Conservation (phyloP, 30 jellyfish, hydroid and myxozoan species). For the Pseudorhiza aurosa region DNA sequence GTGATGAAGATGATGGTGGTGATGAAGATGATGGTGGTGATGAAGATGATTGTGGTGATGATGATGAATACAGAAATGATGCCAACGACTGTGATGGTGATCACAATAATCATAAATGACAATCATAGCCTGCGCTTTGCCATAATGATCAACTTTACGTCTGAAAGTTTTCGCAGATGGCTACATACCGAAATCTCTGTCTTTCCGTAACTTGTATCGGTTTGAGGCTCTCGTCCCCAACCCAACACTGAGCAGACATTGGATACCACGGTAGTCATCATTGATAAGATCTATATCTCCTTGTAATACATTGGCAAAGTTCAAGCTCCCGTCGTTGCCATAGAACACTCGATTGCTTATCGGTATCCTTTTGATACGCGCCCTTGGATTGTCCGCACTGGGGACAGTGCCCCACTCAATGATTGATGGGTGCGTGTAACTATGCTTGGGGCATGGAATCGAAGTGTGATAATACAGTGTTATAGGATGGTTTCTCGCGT, state of each 20-base stretch:
- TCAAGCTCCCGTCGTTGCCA: constrained; percentile 39
- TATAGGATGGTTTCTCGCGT: constrained; percentile 38
- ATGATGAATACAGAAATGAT: not conserved
- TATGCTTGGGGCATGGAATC: constrained; percentile 54
- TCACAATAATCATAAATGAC: too few relatives aligned
- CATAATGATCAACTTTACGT: not conserved
- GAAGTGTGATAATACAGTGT: constrained; percentile 20
- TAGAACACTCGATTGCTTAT: constrained; percentile 63
- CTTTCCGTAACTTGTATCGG: constrained; percentile 32
- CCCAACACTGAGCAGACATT: constrained; percentile 54
- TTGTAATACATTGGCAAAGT: constrained; percentile 55
- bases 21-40: not conserved
- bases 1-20: not conserved
- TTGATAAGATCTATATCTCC: constrained; percentile 43
- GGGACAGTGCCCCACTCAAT: constrained; percentile 76
- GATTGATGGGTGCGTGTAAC: constrained; percentile 55
- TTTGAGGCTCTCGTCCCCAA: constrained; percentile 50
- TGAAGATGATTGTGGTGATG: not conserved
- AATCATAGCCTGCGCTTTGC: not conserved
- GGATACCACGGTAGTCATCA: constrained; percentile 66
- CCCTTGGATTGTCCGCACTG: constrained; percentile 24
- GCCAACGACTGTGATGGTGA: not conserved
- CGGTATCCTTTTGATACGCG: constrained; percentile 48
- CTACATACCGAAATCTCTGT: constrained; percentile 38
- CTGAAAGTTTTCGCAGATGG: too few relatives aligned